Evolutionary conservation across 2,113 vertebrate genomes (phyloP), one percentile per base, ranked within the genome.

Genomic region (Halichoerus grypus): DNA sequence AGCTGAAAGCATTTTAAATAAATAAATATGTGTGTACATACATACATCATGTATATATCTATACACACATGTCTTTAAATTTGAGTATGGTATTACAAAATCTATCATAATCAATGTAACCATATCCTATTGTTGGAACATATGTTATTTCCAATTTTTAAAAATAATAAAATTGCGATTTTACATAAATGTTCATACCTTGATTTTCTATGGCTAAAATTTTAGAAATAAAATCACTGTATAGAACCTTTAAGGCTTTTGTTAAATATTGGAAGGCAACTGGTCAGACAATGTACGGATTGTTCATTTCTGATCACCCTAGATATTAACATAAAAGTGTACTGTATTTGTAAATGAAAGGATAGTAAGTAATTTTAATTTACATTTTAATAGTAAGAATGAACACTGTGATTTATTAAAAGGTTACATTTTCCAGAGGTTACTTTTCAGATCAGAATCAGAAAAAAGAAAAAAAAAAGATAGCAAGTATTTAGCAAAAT

Each of bases 141-240:
- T 61, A 88, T 51, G 21, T 82, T 82, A 57, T 55, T 96, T 91
- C n/a, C 9, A 61, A 24, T 77, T 51, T 74, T 63, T 86, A 19
- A 53, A 93, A 94, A 63, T n/a, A 90, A 77, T 55, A 67, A n/a
- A 1, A 8, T 84, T 88, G 4, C 74, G 16, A n/a, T 92, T 91
- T 80, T 80, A 86, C 31, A 33, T 80, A 96, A 81, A 90, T 63
- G 11, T 90, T 72, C 76, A 1, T 3, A 81, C 84, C 53, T 83
- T 31, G 67, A 12, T 84, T 95, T 69, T 77, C 59, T 91, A 91
- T 55, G 28, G 33, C 53, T 94, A 95, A 84, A 92, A 86, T 86
- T 83, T 76, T 92, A 92, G 21, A 69, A 89, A 42, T 36, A 92
- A 77, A 94, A 89, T 57, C 57, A 31, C 5, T 39, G 19, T 28